A percentile compares a stretch with the other conserved stretches of the same genome.
These are phyloP conservation scores for Clytia hemisphaerica DNA, from an alignment of 30 jellyfish, hydroid and myxozoan species.

Conservation along the genomic window DNA sequence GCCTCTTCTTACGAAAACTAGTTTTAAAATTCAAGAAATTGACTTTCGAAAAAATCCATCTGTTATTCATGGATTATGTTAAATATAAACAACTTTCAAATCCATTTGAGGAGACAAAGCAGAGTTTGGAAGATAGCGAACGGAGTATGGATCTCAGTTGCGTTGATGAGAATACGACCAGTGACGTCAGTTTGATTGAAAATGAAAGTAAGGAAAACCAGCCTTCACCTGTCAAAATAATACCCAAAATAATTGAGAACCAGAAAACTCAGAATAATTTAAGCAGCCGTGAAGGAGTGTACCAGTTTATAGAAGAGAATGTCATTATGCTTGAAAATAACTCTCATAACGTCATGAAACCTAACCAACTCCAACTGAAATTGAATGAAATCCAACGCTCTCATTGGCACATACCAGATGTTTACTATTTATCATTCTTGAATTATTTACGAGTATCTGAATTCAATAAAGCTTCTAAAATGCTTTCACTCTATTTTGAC, in stretches of 20 bases:
- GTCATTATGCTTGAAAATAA: conserved; percentile 45
- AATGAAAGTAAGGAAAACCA: conserved; percentile 5
- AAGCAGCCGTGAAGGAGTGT: background rate
- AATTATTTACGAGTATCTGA: conserved; percentile 53
- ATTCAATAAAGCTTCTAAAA: conserved; percentile 39
- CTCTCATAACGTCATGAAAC: conserved; percentile 19
- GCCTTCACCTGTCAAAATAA: background rate
- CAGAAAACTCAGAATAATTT: background rate
- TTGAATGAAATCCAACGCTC: conserved; percentile 28
- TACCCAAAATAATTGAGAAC: background rate
- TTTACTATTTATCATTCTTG: conserved; percentile 49
- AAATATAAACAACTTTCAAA: too few species aligned
- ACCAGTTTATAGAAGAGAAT: conserved; percentile 19
- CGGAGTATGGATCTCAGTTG: background rate
- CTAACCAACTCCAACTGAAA: conserved; percentile 33
- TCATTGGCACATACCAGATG: conserved; percentile 44
- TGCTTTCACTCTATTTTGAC: conserved; percentile 61
- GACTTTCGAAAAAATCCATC: conserved; percentile 43
- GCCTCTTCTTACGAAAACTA: conserved; percentile 42
- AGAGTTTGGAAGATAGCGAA: too few species aligned
- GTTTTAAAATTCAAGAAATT: conserved; percentile 37
- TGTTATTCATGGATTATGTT: conserved; percentile 38
- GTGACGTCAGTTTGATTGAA: conserved; percentile 1
- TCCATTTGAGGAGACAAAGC: too few species aligned
- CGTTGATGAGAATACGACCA: background rate